Base-by-base conservation (phyloP, 2,797 vertebrate genomes). In the Rhodeus uyekii region DNA sequence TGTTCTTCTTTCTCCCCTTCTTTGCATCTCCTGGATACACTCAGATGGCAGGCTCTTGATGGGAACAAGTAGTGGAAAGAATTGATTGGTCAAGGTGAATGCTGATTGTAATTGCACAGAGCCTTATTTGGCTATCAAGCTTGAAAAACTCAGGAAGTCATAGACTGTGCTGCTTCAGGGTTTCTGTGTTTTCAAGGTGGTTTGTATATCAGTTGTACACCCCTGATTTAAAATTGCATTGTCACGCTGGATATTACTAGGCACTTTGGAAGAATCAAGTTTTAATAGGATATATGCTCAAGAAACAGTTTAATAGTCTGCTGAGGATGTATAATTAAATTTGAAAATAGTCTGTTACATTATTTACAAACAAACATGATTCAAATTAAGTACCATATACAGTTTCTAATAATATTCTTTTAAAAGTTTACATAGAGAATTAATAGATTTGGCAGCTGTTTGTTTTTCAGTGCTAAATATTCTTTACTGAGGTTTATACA, bases 61-160 rank as follows among this genome's bases (percentile, higher is more conserved):
- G 65, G 36, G 38, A 72, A 76, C 63, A 64, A 72, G 64, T 68
- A 46, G 71, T 64, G 46, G 34, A 65, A 13, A 42, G 50, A 67
- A 85, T 80, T 88, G 85, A 86, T 86, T 85, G 75, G 64, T 79
- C 67, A 64, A 76, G 75, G 74, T 83, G 71, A 72, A 61, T 74
- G 55, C 71, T 88, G 85, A 85, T 88, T 84, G 76, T 78, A 82
- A 78, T 78, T 71, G 80, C 76, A 48, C 50, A 39, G 50, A 32
- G 75, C 42, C 24, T 73, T 72, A 42, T 76, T 82, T 76, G 61
- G 38, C 63, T 76, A 22, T 82, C 50, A 16, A 46, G 48, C 73
- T 69, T 53, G 63, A 76, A 36, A 76, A 76, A 60, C 9, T 44
- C 44, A 42, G 58, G 67, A 78, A 50, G 82, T 67, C 48, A 55